Base-by-base conservation (phyloP, 1,140 invertebrate species). In the Scaptomyza graminum region DNA sequence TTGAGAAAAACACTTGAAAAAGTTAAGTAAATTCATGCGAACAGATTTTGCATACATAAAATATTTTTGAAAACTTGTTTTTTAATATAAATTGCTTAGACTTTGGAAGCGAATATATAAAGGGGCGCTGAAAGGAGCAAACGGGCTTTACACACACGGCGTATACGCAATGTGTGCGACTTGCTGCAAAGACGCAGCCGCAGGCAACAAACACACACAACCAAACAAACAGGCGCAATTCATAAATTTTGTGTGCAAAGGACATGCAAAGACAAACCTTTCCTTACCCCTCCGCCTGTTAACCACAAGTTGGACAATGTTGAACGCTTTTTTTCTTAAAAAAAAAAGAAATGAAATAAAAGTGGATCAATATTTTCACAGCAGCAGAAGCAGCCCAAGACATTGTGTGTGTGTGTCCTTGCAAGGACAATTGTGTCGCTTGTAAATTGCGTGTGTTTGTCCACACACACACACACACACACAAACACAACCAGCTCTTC, bases 301-400 rank as follows among this genome's bases (percentile, higher is more conserved):
- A 41, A n/a, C 9, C 55, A 34, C 46, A 82, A 66, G 12, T 74
- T 87, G 82, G 61, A 69, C 74, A 78, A 34, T 52, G 77, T 56
- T 80, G 74, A 79, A 56, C 47, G 46, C 12, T 60, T 70, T 79
- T 69, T 39, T 43, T n/a, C 6, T 31, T 31, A 50, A 60, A 37
- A 64, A 57, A 22, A 9, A 8, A 37, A 28, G 46, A 55, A 76
- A 76, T 64, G 11, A 8, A 37, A 28, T 52, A 55, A 76, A 76
- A 68, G 54, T 67, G 83, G 83, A 87, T 87, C 83, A 88, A 87
- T 87, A 87, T 73, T 87, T 44, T 25, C 54, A 13, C 79, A 83
- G 65, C 66, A 60, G 54, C 44, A 64, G 47, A 57, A 57, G 68
- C 49, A 63, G 41, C 71, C 80, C 66, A 77, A 85, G 78, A 85